Evolutionary conservation across 1,140 invertebrate species (phyloP), one percentile per base, ranked within the genome.

Genomic region (Zaprionus kolodkinae): DNA sequence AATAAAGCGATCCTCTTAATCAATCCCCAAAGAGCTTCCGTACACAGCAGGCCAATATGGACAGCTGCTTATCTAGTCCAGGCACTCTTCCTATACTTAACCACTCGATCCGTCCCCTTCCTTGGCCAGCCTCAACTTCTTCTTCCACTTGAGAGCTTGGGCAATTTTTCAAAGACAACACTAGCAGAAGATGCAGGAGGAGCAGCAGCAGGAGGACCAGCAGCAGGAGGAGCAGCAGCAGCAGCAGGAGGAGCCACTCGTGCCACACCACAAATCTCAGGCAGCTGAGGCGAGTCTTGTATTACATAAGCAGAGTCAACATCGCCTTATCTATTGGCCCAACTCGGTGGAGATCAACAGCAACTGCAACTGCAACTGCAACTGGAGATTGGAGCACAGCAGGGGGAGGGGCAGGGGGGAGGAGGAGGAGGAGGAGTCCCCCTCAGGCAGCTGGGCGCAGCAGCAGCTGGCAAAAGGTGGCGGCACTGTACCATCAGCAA

Each of bases 241-340:
- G 30, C 71, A 68, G 60, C 68, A 57, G 30, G 17, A 40, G 59
- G 36, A 43, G 33, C 48, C 35, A 17, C 43, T 33, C 30, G 15
- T 48, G 50, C 38, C 36, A 57, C 64, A 48, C 30, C 33, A 36
- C 30, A 65, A 57, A 68, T 52, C 68, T 71, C 73, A 68, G 65
- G 76, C 65, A 63, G 62, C 65, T 69, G 74, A 81, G 71, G 56
- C 64, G 69, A 83, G 77, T 81, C 75, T 77, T 80, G 85, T 85
- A 84, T 88, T 89, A 89, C 85, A 88, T 85, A 88, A 88, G 81
- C 84, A 71, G 75, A 76, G 72, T 78, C 56, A 78, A 78, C 85
- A 88, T 74, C 62, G 71, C 77, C 80, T 80, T 79, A 88, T 88
- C 85, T 80, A 78, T 79, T 78, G 85, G 84, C 84, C 78, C 79